A percentile compares a stretch with the other conserved stretches of the same genome.
These are phyloP conservation scores for Mormyrus lacerda DNA, from an alignment of 2,113 vertebrate species.

Conservation along the genomic window DNA sequence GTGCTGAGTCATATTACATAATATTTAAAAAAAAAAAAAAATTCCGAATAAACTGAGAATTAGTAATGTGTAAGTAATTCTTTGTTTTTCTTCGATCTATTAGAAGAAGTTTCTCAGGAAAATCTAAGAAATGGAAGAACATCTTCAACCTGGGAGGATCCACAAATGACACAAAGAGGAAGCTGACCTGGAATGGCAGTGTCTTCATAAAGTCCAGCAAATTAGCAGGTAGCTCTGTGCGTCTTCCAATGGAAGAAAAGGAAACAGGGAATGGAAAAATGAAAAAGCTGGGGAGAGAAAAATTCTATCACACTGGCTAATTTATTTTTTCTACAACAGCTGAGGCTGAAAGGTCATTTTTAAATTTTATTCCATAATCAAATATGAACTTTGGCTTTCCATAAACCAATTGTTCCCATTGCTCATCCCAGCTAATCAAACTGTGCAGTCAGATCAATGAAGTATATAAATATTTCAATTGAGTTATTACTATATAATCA, in stretches of 20 bases:
- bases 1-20: background rate
- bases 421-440: background rate
- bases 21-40: too few relatives aligned
- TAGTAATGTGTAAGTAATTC: background rate
- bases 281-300: background rate
- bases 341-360: background rate
- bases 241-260: background rate
- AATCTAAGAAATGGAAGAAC: conserved; percentile 95
- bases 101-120: conserved; percentile 89
- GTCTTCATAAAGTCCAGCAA: conserved; percentile 87
- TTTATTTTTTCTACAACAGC: background rate
- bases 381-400: background rate
- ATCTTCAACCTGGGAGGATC: conserved; percentile 93
- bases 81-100: conserved; percentile 22
- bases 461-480: background rate
- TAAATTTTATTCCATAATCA: background rate
- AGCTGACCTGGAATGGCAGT: conserved; percentile 91
- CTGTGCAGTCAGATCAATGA: background rate
- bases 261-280: background rate
- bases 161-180: conserved; percentile 83
- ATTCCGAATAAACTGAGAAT: background rate
- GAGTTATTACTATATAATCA: background rate
- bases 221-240: conserved; percentile 60
- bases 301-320: background rate
- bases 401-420: background rate